Evolutionary conservation across 1,140 invertebrate species (phyloP), one percentile per base, ranked within the genome.

Genomic region (Trichogramma pretiosum): DNA sequence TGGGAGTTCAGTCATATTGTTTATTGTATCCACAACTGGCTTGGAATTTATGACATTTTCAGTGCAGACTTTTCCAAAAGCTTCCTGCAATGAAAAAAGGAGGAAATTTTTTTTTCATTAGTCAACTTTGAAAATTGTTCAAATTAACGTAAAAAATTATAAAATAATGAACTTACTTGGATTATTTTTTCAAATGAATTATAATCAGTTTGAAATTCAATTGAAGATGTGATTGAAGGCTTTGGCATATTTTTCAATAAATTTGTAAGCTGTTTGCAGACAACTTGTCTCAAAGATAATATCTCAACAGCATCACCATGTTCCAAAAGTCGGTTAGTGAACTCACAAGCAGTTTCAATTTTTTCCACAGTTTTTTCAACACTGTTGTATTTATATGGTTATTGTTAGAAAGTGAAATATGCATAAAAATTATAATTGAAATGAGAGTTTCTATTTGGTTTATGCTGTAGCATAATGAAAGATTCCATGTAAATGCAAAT

Each of bases 291-390:
- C 56, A 93, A 70, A 56, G 87, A 78, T 13, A 91, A 75, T 51
- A 93, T 82, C 67, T 93, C 89, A 1, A 84, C 76, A 22, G 81
- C 81, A 65, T 89, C 89, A 5, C 87, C 89, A 60, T 87, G 80
- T 39, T 88, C 81, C 30, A 91, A 63, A 10, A 93, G 73, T 56
- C 84, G 77, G 3, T 80, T 77, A 0, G 87, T 83, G 60, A 92
- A 93, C 55, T 85, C 83, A 55, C 83, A 86, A 14, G 87, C 89
- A 63, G 88, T 83, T 60, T 91, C 85, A 48, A 93, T 84, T 57
- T 82, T 84, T 50, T 84, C 87, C 50, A 83, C 79, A 3, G 79
- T 82, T 63, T 87, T 85, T 61, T 88, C 83, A 37, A 92, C 75
- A 50, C 73, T 77, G 50, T 40, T 65, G 59, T 39, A n/a, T n/a